A percentile compares a stretch with the other conserved stretches of the same genome.
Conservation (phyloP, 2,797 vertebrate genomes). For the Amazonetta brasiliensis region DNA sequence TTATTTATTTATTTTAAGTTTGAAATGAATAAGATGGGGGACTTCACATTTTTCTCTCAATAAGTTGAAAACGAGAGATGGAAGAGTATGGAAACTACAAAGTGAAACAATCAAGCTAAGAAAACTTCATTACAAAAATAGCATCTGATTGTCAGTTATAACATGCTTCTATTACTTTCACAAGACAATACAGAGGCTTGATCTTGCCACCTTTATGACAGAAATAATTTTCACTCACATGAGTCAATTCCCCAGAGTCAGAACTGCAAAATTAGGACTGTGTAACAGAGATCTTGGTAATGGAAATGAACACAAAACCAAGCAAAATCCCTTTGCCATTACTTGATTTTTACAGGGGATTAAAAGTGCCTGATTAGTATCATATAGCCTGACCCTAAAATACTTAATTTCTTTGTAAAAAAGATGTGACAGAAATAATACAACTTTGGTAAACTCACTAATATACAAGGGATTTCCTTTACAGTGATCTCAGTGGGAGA, state of each 20-base stretch:
- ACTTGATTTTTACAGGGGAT: conserved; percentile 2
- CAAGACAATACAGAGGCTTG: background rate
- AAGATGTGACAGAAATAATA: background rate
- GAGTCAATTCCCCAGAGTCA: conserved; percentile 12
- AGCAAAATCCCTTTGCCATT: conserved; percentile 10
- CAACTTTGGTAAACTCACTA: background rate
- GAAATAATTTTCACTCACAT: conserved; percentile 14
- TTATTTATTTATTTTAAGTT: background rate
- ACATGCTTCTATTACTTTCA: conserved; percentile 23
- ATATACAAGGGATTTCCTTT: background rate
- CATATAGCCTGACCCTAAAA: conserved; percentile 8
- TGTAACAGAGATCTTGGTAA: background rate
- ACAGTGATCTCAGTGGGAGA: background rate
- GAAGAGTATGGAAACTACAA: background rate
- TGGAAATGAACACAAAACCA: background rate
- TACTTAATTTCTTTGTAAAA: background rate
- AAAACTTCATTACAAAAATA: conserved; percentile 66
- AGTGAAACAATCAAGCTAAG: conserved; percentile 38
- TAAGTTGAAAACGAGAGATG: background rate
- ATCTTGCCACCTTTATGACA: conserved; percentile 24
- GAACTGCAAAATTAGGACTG: conserved; percentile 2
- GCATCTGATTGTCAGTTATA: conserved; percentile 51
- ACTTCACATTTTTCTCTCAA: background rate
- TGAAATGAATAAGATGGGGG: background rate
- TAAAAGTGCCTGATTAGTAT: conserved; percentile 15